These are phyloP conservation scores for Phyllotreta striolata DNA, from an alignment of 2,888 invertebrate species.

Conservation along the genomic window DNA sequence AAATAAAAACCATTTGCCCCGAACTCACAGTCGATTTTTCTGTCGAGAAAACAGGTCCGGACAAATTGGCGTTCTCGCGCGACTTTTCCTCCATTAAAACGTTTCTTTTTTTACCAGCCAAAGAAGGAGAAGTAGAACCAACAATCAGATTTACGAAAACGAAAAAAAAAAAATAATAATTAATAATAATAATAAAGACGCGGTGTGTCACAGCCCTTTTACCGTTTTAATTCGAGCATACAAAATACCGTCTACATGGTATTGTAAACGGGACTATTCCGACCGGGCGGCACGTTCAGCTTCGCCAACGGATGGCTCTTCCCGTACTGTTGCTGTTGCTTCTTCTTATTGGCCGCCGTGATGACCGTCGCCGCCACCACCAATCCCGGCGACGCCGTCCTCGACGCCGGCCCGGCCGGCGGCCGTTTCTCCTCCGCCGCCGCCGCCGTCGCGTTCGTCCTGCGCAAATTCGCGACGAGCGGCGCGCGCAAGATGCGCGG, in stretches of 20 bases:
- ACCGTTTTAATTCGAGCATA: slow-evolving; percentile 56
- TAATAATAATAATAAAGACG: slow-evolving; percentile 45
- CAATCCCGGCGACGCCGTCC: slow-evolving; percentile 59
- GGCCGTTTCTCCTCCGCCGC: slow-evolving; percentile 57
- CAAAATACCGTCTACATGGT: slow-evolving; percentile 72
- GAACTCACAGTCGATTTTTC: too few species aligned
- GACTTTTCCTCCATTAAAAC: too few species aligned
- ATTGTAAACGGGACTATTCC: slow-evolving; percentile 87
- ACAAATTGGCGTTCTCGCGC: too few species aligned
- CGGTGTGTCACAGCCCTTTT: slow-evolving; percentile 53
- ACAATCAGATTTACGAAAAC: slow-evolving; percentile 4
- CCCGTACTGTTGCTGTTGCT: slow-evolving; percentile 86
- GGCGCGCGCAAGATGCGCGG: slow-evolving; percentile 49
- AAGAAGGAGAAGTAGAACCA: neutral
- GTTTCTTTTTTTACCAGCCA: too few species aligned
- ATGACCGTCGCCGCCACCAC: slow-evolving; percentile 74
- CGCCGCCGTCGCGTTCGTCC: slow-evolving; percentile 44
- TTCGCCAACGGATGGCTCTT: slow-evolving; percentile 91
- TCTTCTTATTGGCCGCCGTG: slow-evolving; percentile 68
- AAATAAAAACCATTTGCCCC: neutral
- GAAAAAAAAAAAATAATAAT: slow-evolving; percentile 29
- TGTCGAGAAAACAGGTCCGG: too few species aligned
- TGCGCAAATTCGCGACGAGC: slow-evolving; percentile 51
- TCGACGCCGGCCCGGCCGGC: slow-evolving; percentile 60
- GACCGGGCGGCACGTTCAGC: slow-evolving; percentile 80